Base-by-base conservation (phyloP, 2,113 vertebrate genomes). In the Limnothrissa miodon region DNA sequence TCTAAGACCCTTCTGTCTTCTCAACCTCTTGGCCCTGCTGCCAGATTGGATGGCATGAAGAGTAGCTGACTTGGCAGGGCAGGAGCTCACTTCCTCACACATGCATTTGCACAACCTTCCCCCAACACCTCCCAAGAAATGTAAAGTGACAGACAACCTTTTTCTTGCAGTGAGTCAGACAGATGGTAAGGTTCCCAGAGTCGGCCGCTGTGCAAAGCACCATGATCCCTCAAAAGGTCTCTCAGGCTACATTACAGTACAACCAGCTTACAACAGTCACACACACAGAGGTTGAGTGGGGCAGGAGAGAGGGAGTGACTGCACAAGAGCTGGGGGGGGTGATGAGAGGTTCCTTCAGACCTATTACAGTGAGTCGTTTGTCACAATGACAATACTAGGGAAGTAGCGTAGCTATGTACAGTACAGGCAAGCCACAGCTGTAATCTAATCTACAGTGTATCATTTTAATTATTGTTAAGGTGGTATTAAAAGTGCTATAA, bases 81-180 rank as follows among this genome's bases (percentile, higher is more conserved):
- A n/a, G 81, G 45, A 48, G 79, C 80, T 74, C 46, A 6, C 45
- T 11, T 70, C 39, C 81, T 46, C 78, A 36, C 70, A 45, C 46
- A 39, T 21, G 25, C 59, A 21, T 79, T 78, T 42, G 42, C 78
- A 42, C 42, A 42, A 42, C 42, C 42, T 42, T n/a, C 4, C n/a
- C 23, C 59, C 8, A n/a, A 25, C 59, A 62, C 59, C 23, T 5
- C 48, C 15, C 48, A 56, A 23, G 78, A 36, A 84, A 87, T 45
- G 80, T 19, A 21, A 79, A 81, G 84, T 80, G 81, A 83, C 78
- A 81, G 78, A 33, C 82, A 84, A 83, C 51, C 86, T 81, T 84
- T 82, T 81, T 66, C 46, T 74, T 11, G 25, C 11, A 62, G 56
- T 62, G 56, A 62, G 23, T 29, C 46, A 42, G 29, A 83, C 78